These are phyloP conservation scores for Protonibea diacanthus DNA, from an alignment of 2,797 vertebrate species.

Conservation along the genomic window DNA sequence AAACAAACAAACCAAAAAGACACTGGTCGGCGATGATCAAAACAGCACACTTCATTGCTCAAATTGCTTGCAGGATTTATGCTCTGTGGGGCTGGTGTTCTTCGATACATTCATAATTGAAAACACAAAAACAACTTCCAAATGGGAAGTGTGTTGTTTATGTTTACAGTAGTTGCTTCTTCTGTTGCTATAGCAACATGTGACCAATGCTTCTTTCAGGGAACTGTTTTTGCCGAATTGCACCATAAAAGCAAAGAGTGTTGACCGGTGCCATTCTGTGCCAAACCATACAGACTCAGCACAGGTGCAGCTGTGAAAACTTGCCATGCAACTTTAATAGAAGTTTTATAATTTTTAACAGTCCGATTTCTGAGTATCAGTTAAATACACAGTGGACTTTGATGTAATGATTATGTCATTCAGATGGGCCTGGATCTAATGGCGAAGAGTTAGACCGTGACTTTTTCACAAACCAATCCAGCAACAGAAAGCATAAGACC, in stretches of 20 bases:
- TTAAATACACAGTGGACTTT: constrained; percentile 3
- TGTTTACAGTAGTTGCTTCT: background rate
- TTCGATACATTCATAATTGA: background rate
- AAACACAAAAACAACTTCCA: background rate
- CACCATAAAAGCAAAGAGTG: background rate
- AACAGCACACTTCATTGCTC: background rate
- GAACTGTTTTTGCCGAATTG: background rate
- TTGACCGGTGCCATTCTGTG: background rate
- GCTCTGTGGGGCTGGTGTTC: background rate
- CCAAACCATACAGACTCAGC: background rate
- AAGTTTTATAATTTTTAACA: background rate
- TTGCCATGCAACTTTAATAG: background rate
- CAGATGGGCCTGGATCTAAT: constrained; percentile 29
- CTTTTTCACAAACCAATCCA: constrained; percentile 66
- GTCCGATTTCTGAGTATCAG: constrained; percentile 17
- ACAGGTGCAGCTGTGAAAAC: constrained; percentile 10
- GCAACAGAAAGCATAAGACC: constrained; percentile 59
- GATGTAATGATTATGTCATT: constrained; percentile 32
- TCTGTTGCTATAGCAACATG: background rate
- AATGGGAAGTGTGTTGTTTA: constrained; percentile 1
- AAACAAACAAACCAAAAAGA: too few relatives aligned
- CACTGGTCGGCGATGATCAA: too few relatives aligned
- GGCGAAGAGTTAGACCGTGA: constrained; percentile 56
- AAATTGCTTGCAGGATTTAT: background rate
- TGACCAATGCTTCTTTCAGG: background rate